These are phyloP conservation scores for Pao palembangensis DNA, from an alignment of 2,113 vertebrate species.

Conservation along the genomic window DNA sequence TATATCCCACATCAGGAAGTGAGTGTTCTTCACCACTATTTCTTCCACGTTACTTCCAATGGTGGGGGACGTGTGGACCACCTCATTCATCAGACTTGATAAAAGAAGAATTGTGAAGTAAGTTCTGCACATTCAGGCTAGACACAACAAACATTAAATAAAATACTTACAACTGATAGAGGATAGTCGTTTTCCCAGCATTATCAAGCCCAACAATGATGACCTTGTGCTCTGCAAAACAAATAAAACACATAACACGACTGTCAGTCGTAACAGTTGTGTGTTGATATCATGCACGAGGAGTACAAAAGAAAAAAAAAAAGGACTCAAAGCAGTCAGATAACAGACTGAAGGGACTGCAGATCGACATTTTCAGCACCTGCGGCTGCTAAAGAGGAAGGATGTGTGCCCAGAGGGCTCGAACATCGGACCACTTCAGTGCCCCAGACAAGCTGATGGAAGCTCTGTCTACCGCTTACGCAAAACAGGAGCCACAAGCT, in stretches of 20 bases:
- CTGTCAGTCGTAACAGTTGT: not conserved
- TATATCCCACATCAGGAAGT: slow-evolving; percentile 99
- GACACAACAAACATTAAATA: not conserved
- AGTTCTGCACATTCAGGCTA: not conserved
- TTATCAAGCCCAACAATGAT: slow-evolving; percentile 99
- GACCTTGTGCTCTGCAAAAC: slow-evolving; percentile 93
- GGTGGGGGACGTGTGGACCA: slow-evolving; percentile 97
- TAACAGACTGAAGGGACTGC: slow-evolving; percentile 1
- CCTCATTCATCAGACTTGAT: slow-evolving; percentile 96
- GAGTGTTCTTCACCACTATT: slow-evolving; percentile 97
- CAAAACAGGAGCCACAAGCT: not conserved
- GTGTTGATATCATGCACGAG: not conserved
- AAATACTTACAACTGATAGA: slow-evolving; percentile 94
- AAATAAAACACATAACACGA: not conserved
- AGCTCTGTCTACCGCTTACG: slow-evolving; percentile 39
- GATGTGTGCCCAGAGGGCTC: slow-evolving; percentile 43
- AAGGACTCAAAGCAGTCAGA: not conserved
- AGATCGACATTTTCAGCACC: too few relatives aligned
- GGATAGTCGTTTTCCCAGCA: slow-evolving; percentile 97
- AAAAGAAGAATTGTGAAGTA: not conserved
- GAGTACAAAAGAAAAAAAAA: not conserved
- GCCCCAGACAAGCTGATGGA: not conserved
- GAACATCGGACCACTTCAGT: not conserved
- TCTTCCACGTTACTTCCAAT: slow-evolving; percentile 99
- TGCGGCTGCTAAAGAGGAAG: slow-evolving; percentile 39